Conservation (phyloP, 1,140 invertebrate genomes). For the Galleria mellonella region DNA sequence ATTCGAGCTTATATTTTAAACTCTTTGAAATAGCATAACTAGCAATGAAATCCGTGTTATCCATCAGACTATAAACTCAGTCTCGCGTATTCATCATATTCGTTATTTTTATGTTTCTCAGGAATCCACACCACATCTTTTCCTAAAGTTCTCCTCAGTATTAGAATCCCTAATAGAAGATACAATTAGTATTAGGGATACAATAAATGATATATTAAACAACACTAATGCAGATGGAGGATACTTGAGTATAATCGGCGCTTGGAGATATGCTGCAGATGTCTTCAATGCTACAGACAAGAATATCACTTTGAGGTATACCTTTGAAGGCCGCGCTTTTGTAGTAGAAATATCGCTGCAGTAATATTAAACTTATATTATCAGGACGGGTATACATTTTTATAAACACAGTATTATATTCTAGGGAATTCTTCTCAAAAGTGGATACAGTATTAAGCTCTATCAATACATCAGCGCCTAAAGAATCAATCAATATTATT, state of each 20-base stretch:
- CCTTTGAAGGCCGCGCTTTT: no score
- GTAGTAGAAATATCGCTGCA: no score
- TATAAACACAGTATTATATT: slow-evolving; percentile 5
- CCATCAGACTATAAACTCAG: no score
- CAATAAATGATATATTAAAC: slow-evolving; percentile 24
- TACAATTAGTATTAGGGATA: slow-evolving; percentile 24
- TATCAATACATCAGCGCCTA: slow-evolving; percentile 22
- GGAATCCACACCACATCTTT: slow-evolving; percentile 33
- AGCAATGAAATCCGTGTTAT: no score
- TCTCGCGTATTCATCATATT: no score
- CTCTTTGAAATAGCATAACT: no score
- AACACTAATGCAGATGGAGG: slow-evolving; percentile 9
- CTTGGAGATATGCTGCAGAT: slow-evolving; percentile 41
- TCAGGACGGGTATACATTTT: no score
- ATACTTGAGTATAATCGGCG: slow-evolving; percentile 22
- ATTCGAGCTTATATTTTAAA: no score
- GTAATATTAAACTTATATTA: no score
- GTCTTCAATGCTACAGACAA: slow-evolving; percentile 63
- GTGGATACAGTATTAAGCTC: slow-evolving; percentile 40
- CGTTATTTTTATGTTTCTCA: slow-evolving; percentile 6
- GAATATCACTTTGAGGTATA: slow-evolving; percentile 64
- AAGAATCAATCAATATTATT: slow-evolving; percentile 21
- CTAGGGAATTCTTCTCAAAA: slow-evolving; percentile 46
- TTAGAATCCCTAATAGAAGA: slow-evolving; percentile 48
- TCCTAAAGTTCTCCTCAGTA: slow-evolving; percentile 43